phyloP scores from a whole-genome alignment of 2,113 vertebrate species.

The Anhinga anhinga region DNA sequence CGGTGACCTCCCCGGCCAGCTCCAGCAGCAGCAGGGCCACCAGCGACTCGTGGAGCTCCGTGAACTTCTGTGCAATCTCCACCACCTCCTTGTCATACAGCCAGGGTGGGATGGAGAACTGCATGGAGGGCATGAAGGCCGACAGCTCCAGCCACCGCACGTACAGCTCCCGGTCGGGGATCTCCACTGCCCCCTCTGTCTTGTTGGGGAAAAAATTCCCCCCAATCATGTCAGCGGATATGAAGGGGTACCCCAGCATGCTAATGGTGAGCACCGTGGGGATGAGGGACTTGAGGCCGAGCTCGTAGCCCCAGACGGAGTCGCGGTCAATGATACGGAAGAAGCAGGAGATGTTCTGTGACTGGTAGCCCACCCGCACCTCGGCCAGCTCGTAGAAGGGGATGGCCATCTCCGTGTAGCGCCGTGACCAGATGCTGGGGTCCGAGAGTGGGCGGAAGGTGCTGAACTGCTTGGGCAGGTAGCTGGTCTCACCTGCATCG shows the following conservation, averaged over 20 bases:
- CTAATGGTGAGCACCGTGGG: slow-evolving; percentile 93
- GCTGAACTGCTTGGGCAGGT: slow-evolving; percentile 89
- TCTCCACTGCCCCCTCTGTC: slow-evolving; percentile 64
- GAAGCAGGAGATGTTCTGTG: slow-evolving; percentile 93
- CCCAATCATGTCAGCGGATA: slow-evolving; percentile 82
- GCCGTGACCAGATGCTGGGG: slow-evolving; percentile 90
- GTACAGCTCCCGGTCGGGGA: slow-evolving; percentile 92
- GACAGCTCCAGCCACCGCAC: slow-evolving; percentile 96
- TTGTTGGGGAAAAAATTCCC: slow-evolving; percentile 82
- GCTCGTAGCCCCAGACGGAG: slow-evolving; percentile 92
- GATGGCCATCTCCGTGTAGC: slow-evolving; percentile 91
- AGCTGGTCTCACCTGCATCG: slow-evolving; percentile 91
- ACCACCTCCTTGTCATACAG: slow-evolving; percentile 90
- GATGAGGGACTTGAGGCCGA: slow-evolving; percentile 92
- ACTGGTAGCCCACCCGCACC: slow-evolving; percentile 90
- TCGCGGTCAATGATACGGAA: slow-evolving; percentile 92
- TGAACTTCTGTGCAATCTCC: slow-evolving; percentile 90
- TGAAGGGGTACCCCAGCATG: slow-evolving; percentile 87
- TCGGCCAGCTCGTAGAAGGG: slow-evolving; percentile 89
- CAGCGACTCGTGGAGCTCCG: slow-evolving; percentile 84
- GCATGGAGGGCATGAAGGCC: slow-evolving; percentile 98
- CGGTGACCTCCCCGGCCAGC: slow-evolving; percentile 87
- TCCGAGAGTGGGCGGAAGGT: slow-evolving; percentile 82
- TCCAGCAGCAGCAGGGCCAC: slow-evolving; percentile 91
- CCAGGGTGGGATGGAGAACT: slow-evolving; percentile 96